Base-by-base conservation (phyloP, 2,888 invertebrate genomes). In the Tetragonula carbonaria region DNA sequence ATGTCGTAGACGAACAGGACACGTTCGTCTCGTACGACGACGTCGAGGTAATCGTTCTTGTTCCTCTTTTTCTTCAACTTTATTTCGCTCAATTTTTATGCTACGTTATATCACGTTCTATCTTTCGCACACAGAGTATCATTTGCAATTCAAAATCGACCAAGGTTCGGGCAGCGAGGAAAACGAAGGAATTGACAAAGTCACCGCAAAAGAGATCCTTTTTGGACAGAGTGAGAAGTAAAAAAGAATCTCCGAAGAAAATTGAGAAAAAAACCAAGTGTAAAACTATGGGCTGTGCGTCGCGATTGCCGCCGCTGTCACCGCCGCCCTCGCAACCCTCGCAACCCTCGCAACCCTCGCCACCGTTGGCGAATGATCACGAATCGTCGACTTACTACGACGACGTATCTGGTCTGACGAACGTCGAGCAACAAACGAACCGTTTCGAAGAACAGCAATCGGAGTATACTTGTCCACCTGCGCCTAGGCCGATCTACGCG, bases 391-490 rank as follows among this genome's bases (percentile, higher is more conserved):
- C 84, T n/a, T 93, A 92, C 74, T 93, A 93, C 72, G 92, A 93
- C 67, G 92, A 93, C 57, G 87, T 90, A 11, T 86, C 90, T 5
- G 86, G 74, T n/a, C 45, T 88, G 1, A 51, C 55, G 0, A 23
- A 71, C 33, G 33, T 33, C 21, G 74, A 67, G 14, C 66, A 74
- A 51, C 59, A 87, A 75, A 11, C n/a, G 8, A 70, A 67, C 67
- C 28, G 63, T 53, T 2, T 76, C 55, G 81, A 90, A 50, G 81
- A 90, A 62, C 87, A 89, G 55, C 74, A 85, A 28, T 55, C 90
- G 0, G 88, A 93, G 73, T 94, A 94, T 73, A 90, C 89, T 51
- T 90, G 86, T 50, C 93, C 92, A 6, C 94, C 94, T 2, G 91
- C 91, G 4, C 94, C 94, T 0, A 88, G 93, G 55, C 93, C 94